Evolutionary conservation across 1,140 invertebrate species (phyloP).

Genomic region (Panagrolaimus sp.): DNA sequence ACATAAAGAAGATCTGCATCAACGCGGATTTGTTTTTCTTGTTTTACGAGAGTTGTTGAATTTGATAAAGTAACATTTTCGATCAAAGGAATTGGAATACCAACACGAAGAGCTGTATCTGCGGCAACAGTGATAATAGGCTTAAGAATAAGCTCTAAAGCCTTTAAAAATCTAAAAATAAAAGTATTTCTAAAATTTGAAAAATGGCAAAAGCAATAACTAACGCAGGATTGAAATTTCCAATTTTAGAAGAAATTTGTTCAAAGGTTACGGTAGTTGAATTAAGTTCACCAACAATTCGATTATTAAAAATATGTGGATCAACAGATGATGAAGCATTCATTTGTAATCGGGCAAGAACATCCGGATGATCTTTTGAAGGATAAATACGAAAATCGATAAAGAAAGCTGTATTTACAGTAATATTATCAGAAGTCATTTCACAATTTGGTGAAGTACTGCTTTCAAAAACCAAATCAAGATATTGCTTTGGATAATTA

Average conservation of each 20-base stretch:
- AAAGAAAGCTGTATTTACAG: not conserved
- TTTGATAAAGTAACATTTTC: conserved; percentile 43
- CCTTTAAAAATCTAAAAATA: conserved; percentile 33
- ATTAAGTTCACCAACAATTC: conserved; percentile 28
- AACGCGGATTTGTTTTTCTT: conserved; percentile 1
- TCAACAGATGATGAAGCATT: conserved; percentile 23
- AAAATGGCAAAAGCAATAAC: not conserved
- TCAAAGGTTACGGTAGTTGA: conserved; percentile 24
- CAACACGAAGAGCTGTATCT: conserved; percentile 35
- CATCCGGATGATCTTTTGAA: not conserved
- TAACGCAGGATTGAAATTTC: conserved; percentile 33
- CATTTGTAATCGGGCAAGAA: conserved; percentile 18
- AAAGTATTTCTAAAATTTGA: conserved; percentile 12
- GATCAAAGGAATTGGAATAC: conserved; percentile 39
- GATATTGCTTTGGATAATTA: conserved; percentile 33
- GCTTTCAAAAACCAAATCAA: conserved; percentile 40
- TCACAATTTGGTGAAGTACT: conserved; percentile 20
- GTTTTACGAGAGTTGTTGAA: not conserved
- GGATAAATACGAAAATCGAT: conserved; percentile 8
- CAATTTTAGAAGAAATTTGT: conserved; percentile 32
- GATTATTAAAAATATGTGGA: conserved; percentile 27
- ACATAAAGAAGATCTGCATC: conserved; percentile 8
- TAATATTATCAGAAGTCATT: conserved; percentile 11
- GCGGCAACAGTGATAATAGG: conserved; percentile 32
- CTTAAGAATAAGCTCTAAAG: conserved; percentile 27